Conservation (phyloP, 2,113 vertebrate species). For the Tachycineta bicolor region DNA sequence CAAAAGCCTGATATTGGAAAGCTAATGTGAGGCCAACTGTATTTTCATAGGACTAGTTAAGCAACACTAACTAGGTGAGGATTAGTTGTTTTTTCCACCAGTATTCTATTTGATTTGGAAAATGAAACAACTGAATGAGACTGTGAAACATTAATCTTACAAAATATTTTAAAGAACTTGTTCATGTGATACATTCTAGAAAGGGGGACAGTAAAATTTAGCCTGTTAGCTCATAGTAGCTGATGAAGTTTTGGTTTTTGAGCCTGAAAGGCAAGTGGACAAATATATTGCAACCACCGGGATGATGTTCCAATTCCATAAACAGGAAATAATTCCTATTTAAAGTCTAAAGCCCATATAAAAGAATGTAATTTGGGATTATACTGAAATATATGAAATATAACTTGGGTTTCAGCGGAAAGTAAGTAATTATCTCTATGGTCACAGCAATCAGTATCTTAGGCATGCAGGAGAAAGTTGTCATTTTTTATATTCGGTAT, state of each 20-base stretch:
- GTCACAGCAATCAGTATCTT: neutral
- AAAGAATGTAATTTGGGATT: neutral
- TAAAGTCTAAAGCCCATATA: neutral
- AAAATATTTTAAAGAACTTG: neutral
- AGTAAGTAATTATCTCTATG: neutral
- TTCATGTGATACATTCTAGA: neutral
- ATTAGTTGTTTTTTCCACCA: neutral
- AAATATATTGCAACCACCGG: neutral
- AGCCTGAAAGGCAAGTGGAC: neutral
- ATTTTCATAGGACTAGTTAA: neutral
- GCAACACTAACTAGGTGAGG: neutral
- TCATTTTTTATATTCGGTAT: neutral
- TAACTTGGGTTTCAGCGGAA: neutral
- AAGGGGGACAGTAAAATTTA: neutral
- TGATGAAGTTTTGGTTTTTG: neutral
- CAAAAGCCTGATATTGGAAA: neutral
- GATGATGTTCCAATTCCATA: neutral
- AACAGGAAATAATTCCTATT: neutral
- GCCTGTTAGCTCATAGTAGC: neutral
- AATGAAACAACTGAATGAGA: neutral
- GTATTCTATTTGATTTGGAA: neutral
- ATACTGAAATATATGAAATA: neutral
- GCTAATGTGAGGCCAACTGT: neutral
- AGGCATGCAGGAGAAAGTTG: neutral
- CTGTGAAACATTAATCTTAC: neutral